Percentiles rank a stretch among this genome's conserved stretches.
Evolutionary conservation across 2,888 invertebrate genomes (phyloP).

Genomic region (Apamea sordens): DNA sequence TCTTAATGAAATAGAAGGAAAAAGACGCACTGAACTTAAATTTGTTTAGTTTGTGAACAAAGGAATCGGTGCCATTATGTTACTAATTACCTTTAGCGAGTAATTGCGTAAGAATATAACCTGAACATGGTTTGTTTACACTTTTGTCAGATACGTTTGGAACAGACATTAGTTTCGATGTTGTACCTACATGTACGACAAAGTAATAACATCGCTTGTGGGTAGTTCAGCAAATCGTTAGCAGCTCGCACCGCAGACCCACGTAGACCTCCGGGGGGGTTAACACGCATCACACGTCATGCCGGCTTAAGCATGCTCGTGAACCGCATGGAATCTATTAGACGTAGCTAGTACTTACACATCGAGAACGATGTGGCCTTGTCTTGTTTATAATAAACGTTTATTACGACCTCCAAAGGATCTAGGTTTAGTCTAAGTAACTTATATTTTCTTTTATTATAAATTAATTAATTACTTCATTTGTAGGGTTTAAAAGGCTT

Average conservation of each 20-base stretch:
- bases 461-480: background rate
- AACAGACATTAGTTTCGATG: background rate
- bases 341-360: background rate
- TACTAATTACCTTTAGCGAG: no score
- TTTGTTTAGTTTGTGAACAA: no score
- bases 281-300: slow-evolving; percentile 18
- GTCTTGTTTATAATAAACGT: background rate
- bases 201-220: slow-evolving; percentile 3
- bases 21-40: no score
- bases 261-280: slow-evolving; percentile 4
- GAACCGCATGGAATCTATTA: slow-evolving; percentile 23
- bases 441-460: background rate
- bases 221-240: slow-evolving; percentile 22
- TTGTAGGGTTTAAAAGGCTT: background rate
- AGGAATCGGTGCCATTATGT: no score
- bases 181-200: background rate
- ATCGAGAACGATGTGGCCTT: background rate
- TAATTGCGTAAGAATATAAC: no score
- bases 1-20: no score
- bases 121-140: background rate
- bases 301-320: slow-evolving; percentile 16
- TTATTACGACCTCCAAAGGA: background rate
- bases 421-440: background rate
- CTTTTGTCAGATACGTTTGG: background rate
- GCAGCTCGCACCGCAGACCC: slow-evolving; percentile 9